These are phyloP conservation scores for Rambutsinella grinnellia DNA, from an alignment of 2,888 invertebrate genomes.

Conservation along the genomic window DNA sequence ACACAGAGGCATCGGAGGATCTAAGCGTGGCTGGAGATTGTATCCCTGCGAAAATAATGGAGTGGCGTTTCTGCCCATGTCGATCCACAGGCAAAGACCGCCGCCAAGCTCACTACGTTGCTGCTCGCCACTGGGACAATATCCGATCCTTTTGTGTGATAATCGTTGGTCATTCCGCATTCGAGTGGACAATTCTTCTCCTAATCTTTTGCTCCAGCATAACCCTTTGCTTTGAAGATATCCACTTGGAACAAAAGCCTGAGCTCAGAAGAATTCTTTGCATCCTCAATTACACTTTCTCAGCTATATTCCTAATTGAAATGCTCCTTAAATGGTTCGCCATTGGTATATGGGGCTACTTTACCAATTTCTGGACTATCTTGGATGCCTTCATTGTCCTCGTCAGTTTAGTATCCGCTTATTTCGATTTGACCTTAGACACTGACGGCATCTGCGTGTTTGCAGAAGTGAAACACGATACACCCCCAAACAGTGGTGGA, in stretches of 20 bases:
- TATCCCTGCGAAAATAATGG: not conserved
- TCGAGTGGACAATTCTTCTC: constrained; percentile 93
- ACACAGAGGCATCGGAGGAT: not conserved
- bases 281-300: constrained; percentile 92
- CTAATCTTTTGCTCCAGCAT: constrained; percentile 95
- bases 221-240: constrained; percentile 95
- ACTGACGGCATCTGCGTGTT: no score
- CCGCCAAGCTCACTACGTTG: no score
- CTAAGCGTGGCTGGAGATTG: not conserved
- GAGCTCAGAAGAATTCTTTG: constrained; percentile 84
- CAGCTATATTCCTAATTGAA: constrained; percentile 90
- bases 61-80: not conserved
- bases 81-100: no score
- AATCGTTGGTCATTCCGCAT: no score
- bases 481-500: not conserved
- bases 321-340: constrained; percentile 95
- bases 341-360: constrained; percentile 93
- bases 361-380: constrained; percentile 95
- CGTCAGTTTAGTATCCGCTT: constrained; percentile 73
- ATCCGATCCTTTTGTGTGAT: no score
- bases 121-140: no score
- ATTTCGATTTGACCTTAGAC: constrained; percentile 42
- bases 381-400: constrained; percentile 96
- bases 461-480: constrained; percentile 3
- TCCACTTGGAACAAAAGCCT: constrained; percentile 89